Conservation (phyloP, 1,140 invertebrate genomes). For the Drosophila sucinea region DNA sequence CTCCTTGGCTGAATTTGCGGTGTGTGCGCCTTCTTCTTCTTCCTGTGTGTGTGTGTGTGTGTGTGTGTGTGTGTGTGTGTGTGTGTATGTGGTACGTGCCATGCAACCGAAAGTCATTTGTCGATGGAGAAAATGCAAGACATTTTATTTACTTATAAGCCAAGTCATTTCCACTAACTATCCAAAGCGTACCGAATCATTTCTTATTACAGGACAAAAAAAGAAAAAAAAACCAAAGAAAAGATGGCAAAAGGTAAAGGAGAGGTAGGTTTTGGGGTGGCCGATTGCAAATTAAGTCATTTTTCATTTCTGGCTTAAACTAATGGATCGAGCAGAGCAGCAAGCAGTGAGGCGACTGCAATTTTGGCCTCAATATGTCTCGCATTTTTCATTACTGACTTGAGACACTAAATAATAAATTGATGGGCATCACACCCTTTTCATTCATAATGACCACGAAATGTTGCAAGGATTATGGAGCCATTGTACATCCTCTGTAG, state of each 20-base stretch:
- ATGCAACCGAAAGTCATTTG: conserved; percentile 61
- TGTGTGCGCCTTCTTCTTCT: background rate
- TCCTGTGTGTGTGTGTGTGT: background rate
- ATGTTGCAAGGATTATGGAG: background rate
- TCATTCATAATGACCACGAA: conserved; percentile 1
- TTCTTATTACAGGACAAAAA: conserved; percentile 54
- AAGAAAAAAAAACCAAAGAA: conserved; percentile 2
- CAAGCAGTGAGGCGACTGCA: conserved; percentile 25
- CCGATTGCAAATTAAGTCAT: conserved; percentile 71
- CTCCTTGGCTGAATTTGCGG: conserved; percentile 5
- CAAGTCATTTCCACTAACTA: conserved; percentile 61
- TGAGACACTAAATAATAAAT: conserved; percentile 7
- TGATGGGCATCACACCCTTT: background rate
- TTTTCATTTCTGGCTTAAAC: conserved; percentile 66
- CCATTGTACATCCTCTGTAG: background rate
- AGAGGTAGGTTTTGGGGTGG: conserved; percentile 11
- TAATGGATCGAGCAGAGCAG: conserved; percentile 31
- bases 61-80: background rate
- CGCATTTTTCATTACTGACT: conserved; percentile 46
- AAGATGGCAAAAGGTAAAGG: conserved; percentile 14
- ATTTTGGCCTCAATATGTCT: conserved; percentile 57
- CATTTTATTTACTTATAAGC: conserved; percentile 66
- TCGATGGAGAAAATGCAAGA: conserved; percentile 61
- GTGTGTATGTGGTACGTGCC: conserved; percentile 38
- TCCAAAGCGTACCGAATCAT: conserved; percentile 50